Evolutionary conservation across 2,113 vertebrate genomes (phyloP), one percentile per base, ranked within the genome.

Genomic region (Chauna torquata): DNA sequence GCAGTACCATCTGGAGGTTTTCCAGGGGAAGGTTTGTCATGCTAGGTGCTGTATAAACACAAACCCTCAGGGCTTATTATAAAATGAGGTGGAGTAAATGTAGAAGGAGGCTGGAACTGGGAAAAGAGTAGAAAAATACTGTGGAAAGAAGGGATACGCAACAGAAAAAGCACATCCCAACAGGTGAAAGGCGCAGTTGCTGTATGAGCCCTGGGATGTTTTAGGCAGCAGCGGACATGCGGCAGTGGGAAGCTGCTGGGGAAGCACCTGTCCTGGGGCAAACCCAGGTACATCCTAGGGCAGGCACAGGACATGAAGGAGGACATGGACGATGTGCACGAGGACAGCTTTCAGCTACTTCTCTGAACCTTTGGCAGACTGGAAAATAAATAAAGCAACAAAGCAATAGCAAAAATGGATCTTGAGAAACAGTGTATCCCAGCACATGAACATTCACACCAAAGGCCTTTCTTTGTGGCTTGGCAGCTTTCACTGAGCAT

Each of bases 361-460:
- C 44, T 49, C 47, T 50, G 68, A 7, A 4, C 23, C 25, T 34
- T 16, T 34, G 22, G 45, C 28, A 42, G 70, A 16, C 3, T 55
- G 13, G 78, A 14, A 44, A 36, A 22, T 3, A 38, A 49, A 17
- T 0, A 30, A 22, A 49, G 2, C 30, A 9, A 0, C 14, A 34
- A 45, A 45, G 11, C 5, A 15, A 1, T 1, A 7, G 74, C 11
- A 15, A 36, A 28, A 44, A 7, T 0, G 25, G 59, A 9, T 9
- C 47, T 36, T 49, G 13, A 68, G 52, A 47, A 44, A 0, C 0
- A 0, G 10, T 11, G 78, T 5, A 2, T 8, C 83, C 75, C 47
- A 36, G 1, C n/a, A 13, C 4, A 22, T 0, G 2, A 13, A 10
- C 1, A 1, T 4, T 25, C 57, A 3, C 52, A 15, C 0, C 2